A percentile compares a stretch with the other conserved stretches of the same genome.
These are phyloP conservation scores for Caerostris extrusa DNA, from an alignment of 1,140 invertebrate genomes.

Conservation along the genomic window DNA sequence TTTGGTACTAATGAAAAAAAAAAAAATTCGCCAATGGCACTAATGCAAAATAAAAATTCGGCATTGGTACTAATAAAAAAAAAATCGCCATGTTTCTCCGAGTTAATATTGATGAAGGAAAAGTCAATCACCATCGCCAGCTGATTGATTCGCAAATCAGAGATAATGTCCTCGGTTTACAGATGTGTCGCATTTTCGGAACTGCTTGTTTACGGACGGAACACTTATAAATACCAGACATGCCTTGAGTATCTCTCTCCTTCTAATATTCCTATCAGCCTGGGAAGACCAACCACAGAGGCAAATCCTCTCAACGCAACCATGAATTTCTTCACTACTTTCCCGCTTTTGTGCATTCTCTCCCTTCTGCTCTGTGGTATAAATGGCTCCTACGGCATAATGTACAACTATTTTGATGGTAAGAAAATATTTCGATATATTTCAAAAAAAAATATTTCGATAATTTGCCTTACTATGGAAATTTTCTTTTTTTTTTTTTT, in stretches of 20 bases:
- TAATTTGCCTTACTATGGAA: too few relatives aligned
- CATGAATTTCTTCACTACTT: neutral
- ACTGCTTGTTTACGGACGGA: neutral
- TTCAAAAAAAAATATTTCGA: neutral
- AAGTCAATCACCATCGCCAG: neutral
- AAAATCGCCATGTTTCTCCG: neutral
- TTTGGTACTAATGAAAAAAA: too few relatives aligned
- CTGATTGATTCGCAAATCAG: neutral
- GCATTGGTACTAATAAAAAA: neutral
- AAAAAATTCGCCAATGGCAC: too few relatives aligned
- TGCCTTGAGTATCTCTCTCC: neutral
- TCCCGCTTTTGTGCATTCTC: neutral
- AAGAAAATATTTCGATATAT: conserved; percentile 8
- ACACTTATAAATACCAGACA: neutral
- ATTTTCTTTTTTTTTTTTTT: too few relatives aligned
- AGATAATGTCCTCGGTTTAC: neutral
- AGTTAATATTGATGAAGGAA: neutral
- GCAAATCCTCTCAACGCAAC: neutral
- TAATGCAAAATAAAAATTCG: too few relatives aligned
- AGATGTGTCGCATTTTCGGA: conserved; percentile 1
- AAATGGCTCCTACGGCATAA: conserved; percentile 11
- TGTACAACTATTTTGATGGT: conserved; percentile 63
- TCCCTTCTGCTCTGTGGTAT: neutral
- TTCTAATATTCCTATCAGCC: neutral
- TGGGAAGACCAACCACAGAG: conserved; percentile 9